Conservation (phyloP, 2,888 invertebrate genomes). For the Pseudococcus viburni region DNA sequence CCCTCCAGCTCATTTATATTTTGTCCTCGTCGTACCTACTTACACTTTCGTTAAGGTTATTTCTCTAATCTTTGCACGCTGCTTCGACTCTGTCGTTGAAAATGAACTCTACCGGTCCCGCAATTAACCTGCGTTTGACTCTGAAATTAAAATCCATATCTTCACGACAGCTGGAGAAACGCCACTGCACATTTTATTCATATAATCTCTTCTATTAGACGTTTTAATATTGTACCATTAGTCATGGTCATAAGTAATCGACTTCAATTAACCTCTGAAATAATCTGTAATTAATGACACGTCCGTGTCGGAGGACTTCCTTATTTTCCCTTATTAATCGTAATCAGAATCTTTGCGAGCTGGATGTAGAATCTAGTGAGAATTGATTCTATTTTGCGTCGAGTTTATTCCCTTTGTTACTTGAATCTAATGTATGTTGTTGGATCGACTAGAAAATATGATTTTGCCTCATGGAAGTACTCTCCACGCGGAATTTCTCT, state of each 20-base stretch:
- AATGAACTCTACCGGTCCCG: not conserved
- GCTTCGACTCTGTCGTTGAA: not conserved
- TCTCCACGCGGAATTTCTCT: too few species aligned
- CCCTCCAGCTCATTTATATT: not conserved
- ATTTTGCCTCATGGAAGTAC: too few species aligned
- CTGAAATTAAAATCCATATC: constrained; percentile 30
- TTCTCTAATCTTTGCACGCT: not conserved
- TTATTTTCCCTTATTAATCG: constrained; percentile 42
- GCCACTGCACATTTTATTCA: not conserved
- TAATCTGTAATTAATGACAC: constrained; percentile 56
- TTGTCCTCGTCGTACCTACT: not conserved
- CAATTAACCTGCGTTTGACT: constrained; percentile 43
- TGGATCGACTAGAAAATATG: too few species aligned
- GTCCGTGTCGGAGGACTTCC: not conserved
- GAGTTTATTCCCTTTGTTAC: not conserved
- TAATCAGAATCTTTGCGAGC: not conserved
- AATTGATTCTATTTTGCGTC: not conserved
- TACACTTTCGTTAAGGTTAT: not conserved
- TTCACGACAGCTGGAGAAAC: not conserved
- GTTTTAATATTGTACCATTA: constrained; percentile 41
- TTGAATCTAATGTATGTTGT: too few species aligned
- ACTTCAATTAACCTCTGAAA: constrained; percentile 55
- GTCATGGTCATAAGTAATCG: constrained; percentile 43
- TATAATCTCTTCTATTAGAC: constrained; percentile 6
- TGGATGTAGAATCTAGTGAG: not conserved